These are phyloP conservation scores for Diprion similis DNA, from an alignment of 1,140 invertebrate species.

Conservation along the genomic window DNA sequence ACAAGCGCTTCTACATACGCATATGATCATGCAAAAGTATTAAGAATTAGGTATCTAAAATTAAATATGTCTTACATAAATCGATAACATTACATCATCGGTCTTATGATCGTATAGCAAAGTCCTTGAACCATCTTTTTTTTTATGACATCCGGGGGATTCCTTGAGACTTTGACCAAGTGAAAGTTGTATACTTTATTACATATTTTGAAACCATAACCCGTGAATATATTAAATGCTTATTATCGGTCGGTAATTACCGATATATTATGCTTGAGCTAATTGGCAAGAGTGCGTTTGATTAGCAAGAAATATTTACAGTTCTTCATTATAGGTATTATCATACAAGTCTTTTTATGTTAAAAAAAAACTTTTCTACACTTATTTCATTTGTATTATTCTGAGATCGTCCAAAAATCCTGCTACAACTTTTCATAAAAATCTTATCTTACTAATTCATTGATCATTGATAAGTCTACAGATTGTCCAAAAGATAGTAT, in stretches of 20 bases:
- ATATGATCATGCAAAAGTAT: too few relatives aligned
- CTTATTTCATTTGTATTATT: not conserved
- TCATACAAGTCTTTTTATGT: not conserved
- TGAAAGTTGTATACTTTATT: not conserved
- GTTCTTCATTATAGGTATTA: not conserved
- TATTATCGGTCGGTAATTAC: too few relatives aligned
- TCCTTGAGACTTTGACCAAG: not conserved
- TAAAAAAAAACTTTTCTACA: not conserved
- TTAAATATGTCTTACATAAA: too few relatives aligned
- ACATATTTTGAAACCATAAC: too few relatives aligned
- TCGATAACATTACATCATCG: not conserved
- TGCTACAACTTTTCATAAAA: not conserved
- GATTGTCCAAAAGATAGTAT: not conserved
- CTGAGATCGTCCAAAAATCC: not conserved
- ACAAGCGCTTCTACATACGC: too few relatives aligned
- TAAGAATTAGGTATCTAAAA: too few relatives aligned
- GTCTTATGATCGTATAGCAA: not conserved
- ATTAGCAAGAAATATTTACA: not conserved
- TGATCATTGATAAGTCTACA: not conserved
- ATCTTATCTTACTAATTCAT: not conserved
- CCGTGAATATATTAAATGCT: too few relatives aligned
- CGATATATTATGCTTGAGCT: not conserved
- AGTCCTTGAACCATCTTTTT: not conserved
- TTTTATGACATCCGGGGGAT: not conserved
- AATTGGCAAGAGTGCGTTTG: conserved; percentile 2